phyloP scores from a whole-genome alignment of 2,888 invertebrate species.

The Apamea epomidion region DNA sequence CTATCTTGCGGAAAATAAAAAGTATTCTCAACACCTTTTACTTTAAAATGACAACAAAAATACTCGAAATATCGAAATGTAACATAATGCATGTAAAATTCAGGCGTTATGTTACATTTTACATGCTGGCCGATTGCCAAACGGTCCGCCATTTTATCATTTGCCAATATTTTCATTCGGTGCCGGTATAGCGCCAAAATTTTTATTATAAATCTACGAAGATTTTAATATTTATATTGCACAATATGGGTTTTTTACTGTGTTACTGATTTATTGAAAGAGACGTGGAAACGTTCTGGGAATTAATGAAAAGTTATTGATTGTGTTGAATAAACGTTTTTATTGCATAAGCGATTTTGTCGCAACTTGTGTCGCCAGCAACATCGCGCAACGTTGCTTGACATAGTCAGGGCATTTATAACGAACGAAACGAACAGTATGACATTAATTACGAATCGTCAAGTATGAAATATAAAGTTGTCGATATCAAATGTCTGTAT shows the following conservation, averaged over 20 bases:
- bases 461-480: neutral
- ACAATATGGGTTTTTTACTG: conserved; percentile 18
- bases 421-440: neutral
- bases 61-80: conserved; percentile 16
- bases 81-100: conserved; percentile 56
- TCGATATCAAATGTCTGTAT: neutral
- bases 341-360: neutral
- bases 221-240: conserved; percentile 52
- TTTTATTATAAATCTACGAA: conserved; percentile 47
- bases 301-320: neutral
- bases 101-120: conserved; percentile 55
- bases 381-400: neutral
- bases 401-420: neutral
- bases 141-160: conserved; percentile 51
- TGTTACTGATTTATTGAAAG: conserved; percentile 24
- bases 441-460: neutral
- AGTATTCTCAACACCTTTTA: neutral
- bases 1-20: neutral
- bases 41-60: neutral
- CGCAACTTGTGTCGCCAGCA: neutral
- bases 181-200: conserved; percentile 51
- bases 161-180: conserved; percentile 65
- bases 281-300: neutral
- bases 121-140: conserved; percentile 63
- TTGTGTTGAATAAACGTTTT: neutral